Evolutionary conservation across 2,113 vertebrate genomes (phyloP), one percentile per base, ranked within the genome.

Genomic region (Mesocricetus auratus): DNA sequence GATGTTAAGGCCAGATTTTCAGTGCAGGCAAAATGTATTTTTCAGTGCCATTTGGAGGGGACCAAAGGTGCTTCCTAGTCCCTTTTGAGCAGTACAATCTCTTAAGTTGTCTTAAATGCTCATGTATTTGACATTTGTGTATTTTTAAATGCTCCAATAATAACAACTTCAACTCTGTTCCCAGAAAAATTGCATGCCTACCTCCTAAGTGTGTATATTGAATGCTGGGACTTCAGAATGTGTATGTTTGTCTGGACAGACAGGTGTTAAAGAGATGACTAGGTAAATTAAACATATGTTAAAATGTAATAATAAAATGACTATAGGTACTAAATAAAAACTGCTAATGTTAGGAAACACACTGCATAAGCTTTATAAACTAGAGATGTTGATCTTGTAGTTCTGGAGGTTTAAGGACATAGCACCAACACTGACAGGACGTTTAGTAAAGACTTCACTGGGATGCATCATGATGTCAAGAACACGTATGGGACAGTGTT

Each of bases 1-100:
- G 62, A 90, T 47, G 17, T 86, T 75, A 96, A 95, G 45, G 3
- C 39, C 39, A 75, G 6, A 75, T 86, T 86, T 94, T 90, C 74
- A 90, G 36, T 5, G 2, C 68, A 66, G n/a, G 6, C 2, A 56
- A 92, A 89, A 22, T 89, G 31, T 56, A 68, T 4, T 93, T 96
- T 95, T 91, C 75, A 83, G 39, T 64, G 79, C 24, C 31, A 78
- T 82, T 64, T 86, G 45, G 50, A 24, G 58, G 22, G 11, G 64
- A 5, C 91, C 53, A 75, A 96, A 39, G 68, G 26, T 58, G 15
- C 3, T 4, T 12, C 19, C 0, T 3, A 29, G 0, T 75, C 53
- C 1, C 42, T 69, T 73, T 73, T 96, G 42, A 96, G 90, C 3
- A 68, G 83, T 58, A 10, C 1, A 86, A 7, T 86, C 60, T 75